These are phyloP conservation scores for Epinephelus malabaricus DNA, from an alignment of 2,797 vertebrate species.

Conservation along the genomic window DNA sequence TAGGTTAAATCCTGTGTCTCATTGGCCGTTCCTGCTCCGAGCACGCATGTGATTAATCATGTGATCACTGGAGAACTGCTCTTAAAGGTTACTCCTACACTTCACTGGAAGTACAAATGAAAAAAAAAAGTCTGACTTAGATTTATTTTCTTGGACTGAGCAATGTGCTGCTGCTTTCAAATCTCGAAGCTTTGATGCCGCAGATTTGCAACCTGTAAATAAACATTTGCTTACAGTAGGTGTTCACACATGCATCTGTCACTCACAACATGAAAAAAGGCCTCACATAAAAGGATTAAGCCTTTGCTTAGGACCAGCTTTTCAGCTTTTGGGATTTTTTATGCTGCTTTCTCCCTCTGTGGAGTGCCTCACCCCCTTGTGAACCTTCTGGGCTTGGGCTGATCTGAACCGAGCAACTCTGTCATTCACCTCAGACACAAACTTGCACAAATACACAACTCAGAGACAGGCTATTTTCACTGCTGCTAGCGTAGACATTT, in stretches of 20 bases:
- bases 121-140: conserved; percentile 22
- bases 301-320: conserved; percentile 41
- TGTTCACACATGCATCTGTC: conserved; percentile 47
- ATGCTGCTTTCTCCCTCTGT: conserved; percentile 25
- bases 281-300: conserved; percentile 61
- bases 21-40: not conserved
- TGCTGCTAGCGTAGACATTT: conserved; percentile 35
- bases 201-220: conserved; percentile 52
- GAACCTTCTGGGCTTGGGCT: conserved; percentile 56
- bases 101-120: not conserved
- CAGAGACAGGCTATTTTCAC: conserved; percentile 37
- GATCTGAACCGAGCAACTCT: conserved; percentile 40
- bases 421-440: conserved; percentile 52
- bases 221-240: conserved; percentile 56
- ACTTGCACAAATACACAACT: conserved; percentile 21
- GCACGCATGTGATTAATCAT: conserved; percentile 10
- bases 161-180: conserved; percentile 32
- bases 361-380: conserved; percentile 45
- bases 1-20: not conserved
- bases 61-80: conserved; percentile 10
- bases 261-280: conserved; percentile 56
- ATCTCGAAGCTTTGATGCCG: conserved; percentile 47
- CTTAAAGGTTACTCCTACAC: conserved; percentile 19
- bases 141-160: conserved; percentile 43
- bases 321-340: conserved; percentile 47